phyloP scores from a whole-genome alignment of 2,113 vertebrate species.

The Pachypanchax playfairii region DNA sequence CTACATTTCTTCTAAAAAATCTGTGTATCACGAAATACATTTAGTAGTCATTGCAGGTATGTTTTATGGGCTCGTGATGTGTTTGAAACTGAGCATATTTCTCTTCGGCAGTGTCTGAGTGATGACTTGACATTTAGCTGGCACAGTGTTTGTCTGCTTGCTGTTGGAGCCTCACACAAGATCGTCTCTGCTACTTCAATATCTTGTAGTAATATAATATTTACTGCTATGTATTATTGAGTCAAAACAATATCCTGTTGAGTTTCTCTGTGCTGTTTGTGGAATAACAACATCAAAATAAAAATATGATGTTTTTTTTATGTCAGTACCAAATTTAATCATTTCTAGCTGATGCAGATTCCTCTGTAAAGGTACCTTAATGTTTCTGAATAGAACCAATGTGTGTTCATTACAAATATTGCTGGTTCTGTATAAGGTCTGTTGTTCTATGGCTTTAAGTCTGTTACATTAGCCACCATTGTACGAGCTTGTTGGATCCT shows the following conservation, averaged over 20 bases:
- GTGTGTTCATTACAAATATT: neutral
- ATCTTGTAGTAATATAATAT: conserved; percentile 33
- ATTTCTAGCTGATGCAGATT: neutral
- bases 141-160: conserved; percentile 5
- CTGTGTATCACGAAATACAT: too few relatives aligned
- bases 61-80: neutral
- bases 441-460: conserved; percentile 25
- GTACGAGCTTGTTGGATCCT: conserved; percentile 2
- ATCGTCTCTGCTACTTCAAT: conserved; percentile 29
- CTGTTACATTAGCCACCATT: conserved; percentile 1
- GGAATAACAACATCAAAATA: neutral
- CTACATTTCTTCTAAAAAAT: too few relatives aligned
- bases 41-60: too few relatives aligned
- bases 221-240: conserved; percentile 25
- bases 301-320: neutral
- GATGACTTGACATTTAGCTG: conserved; percentile 18
- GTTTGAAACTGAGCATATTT: conserved; percentile 1
- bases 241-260: neutral
- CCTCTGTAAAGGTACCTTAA: neutral
- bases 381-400: conserved; percentile 1
- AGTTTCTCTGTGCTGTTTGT: too few relatives aligned
- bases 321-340: neutral
- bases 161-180: neutral
- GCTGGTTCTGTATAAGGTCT: neutral
- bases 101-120: neutral